phyloP scores from a whole-genome alignment of 1,140 invertebrate species.

The Ceratina calcarata region DNA sequence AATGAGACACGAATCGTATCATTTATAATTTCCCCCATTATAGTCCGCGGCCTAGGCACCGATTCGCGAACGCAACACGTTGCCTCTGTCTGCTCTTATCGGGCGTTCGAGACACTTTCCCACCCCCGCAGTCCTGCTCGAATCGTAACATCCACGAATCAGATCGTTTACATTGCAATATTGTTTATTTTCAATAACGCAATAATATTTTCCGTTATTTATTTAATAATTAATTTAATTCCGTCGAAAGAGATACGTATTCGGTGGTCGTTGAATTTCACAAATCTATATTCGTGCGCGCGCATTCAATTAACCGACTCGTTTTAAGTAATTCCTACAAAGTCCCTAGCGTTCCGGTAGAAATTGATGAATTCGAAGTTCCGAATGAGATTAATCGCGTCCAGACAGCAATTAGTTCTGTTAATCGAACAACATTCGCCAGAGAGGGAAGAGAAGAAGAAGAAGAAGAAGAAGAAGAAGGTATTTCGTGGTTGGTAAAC shows the following conservation, averaged over 20 bases:
- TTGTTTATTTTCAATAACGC: no score
- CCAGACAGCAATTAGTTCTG: conserved; percentile 11
- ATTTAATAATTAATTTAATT: background rate
- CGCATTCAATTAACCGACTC: conserved; percentile 26
- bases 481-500: conserved; percentile 4
- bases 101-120: no score
- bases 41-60: no score
- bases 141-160: no score
- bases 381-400: conserved; percentile 3
- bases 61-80: no score
- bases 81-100: no score
- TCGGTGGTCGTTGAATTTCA: conserved; percentile 27
- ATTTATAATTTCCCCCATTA: conserved; percentile 7
- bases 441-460: no score
- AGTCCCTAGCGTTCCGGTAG: background rate
- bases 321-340: conserved; percentile 7
- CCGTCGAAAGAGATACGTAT: conserved; percentile 18
- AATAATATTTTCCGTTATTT: no score
- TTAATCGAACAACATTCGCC: conserved; percentile 11
- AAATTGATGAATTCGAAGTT: conserved; percentile 37
- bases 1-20: conserved; percentile 34
- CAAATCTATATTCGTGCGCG: conserved; percentile 29
- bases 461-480: background rate
- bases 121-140: no score
- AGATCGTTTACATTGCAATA: no score